A percentile compares a stretch with the other conserved stretches of the same genome.
phyloP scores from a whole-genome alignment of 2,113 vertebrate species.

The Podilymbus podiceps region DNA sequence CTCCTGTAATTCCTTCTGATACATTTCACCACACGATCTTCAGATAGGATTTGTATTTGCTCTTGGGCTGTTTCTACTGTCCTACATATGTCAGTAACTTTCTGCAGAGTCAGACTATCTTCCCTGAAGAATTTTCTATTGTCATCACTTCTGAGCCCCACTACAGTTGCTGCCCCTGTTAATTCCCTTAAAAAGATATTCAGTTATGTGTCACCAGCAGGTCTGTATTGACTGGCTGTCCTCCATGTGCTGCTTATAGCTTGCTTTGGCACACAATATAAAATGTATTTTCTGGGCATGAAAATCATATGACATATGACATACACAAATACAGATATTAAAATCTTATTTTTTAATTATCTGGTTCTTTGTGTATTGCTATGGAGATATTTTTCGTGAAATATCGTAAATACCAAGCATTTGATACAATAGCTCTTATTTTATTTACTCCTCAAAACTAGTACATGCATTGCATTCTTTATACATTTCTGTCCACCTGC shows the following conservation, averaged over 20 bases:
- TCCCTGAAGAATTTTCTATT: constrained; percentile 52
- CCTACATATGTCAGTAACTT: constrained; percentile 66
- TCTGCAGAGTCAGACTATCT: constrained; percentile 66
- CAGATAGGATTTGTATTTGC: constrained; percentile 3
- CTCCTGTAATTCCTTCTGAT: not conserved
- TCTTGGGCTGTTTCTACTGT: constrained; percentile 36
- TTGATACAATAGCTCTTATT: not conserved
- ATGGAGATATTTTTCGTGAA: not conserved
- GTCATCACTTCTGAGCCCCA: constrained; percentile 67
- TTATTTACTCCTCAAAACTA: not conserved
- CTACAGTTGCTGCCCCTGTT: constrained; percentile 34
- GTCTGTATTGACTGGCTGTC: not conserved
- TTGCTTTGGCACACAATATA: not conserved
- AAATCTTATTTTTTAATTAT: not conserved
- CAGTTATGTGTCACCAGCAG: not conserved
- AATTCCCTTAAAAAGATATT: constrained; percentile 51
- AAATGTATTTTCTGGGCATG: not conserved
- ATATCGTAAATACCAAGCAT: not conserved
- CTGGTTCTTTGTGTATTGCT: not conserved
- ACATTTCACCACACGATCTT: not conserved
- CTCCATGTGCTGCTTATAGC: not conserved
- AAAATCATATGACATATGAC: not conserved
- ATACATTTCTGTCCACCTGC: not conserved
- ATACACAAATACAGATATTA: not conserved
- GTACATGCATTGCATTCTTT: not conserved